phyloP scores from a whole-genome alignment of 2,113 vertebrate genomes.

The Lynx canadensis region DNA sequence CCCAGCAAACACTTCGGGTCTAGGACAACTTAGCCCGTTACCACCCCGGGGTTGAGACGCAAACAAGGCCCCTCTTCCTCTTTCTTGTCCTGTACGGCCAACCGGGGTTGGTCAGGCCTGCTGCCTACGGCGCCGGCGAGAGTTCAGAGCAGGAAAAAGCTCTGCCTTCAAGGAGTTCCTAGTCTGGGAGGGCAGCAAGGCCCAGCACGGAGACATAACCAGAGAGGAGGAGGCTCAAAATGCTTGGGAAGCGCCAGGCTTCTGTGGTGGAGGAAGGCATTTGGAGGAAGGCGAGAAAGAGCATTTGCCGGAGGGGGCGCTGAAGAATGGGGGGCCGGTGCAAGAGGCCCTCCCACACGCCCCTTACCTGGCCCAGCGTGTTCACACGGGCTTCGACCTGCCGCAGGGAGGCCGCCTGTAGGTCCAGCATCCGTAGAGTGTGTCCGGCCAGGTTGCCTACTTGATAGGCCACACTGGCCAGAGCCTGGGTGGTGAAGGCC shows the following conservation, averaged over 20 bases:
- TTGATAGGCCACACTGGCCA: constrained; percentile 94
- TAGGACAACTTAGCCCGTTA: neutral
- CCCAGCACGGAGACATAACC: neutral
- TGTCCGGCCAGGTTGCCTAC: constrained; percentile 90
- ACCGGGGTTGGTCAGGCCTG: neutral
- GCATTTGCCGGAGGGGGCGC: neutral
- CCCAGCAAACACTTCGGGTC: neutral
- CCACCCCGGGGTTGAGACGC: neutral
- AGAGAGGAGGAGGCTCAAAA: neutral
- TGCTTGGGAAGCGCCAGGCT: neutral
- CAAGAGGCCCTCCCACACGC: neutral
- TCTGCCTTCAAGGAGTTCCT: neutral
- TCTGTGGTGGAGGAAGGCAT: neutral
- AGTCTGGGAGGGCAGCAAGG: neutral
- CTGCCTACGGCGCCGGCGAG: neutral
- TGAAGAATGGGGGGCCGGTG: neutral
- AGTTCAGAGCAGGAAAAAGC: neutral
- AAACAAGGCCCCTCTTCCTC: neutral
- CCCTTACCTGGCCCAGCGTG: constrained; percentile 88
- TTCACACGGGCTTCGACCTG: constrained; percentile 89
- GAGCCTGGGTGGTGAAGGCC: constrained; percentile 90
- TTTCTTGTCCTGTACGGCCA: neutral
- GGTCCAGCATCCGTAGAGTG: constrained; percentile 90
- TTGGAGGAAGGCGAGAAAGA: neutral
- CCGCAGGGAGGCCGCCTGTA: constrained; percentile 87